Evolutionary conservation across 2,797 vertebrate species (phyloP), one percentile per base, ranked within the genome.

Genomic region (Coracias cyanogaster): DNA sequence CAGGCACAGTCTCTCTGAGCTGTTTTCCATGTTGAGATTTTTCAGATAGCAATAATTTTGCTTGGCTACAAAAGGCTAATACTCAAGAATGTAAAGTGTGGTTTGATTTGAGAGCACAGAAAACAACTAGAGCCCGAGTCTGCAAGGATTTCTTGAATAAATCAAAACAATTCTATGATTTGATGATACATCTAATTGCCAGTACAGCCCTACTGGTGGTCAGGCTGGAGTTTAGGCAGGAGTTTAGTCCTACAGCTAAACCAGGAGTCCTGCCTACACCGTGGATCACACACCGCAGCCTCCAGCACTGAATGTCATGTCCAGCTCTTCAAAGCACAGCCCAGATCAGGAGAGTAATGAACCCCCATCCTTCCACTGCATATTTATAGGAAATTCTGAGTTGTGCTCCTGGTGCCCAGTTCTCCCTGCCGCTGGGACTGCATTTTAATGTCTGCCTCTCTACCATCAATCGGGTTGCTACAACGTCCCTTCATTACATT

Each of bases 341-440:
- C n/a, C 26, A 48, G 67, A 91, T 55, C 49, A 67, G 79, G 57
- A 71, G 61, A 74, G 54, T 33, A 74, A 91, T 91, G 95, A 93
- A 54, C 33, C 33, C 46, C 48, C 43, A 29, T 82, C 79, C 28
- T 89, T 80, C 43, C 71, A 39, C 71, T 82, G 91, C 76, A 57
- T 94, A 87, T 82, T 91, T 71, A 81, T 65, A 55, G 86, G 43
- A 72, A 72, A 79, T 76, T 79, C 66, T 90, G 62, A 83, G 90
- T 74, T 81, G 70, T 69, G 46, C 54, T 80, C 48, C 8, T 69
- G 3, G 5, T 79, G 77, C 79, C 64, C 54, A 13, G 61, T 89
- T 41, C 61, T 14, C 55, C 39, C 1, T 65, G 77, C 77, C 67
- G 69, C 86, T 90, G 73, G 77, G 39, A 89, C 22, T 28, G 54